Percentiles rank a stretch among this genome's conserved stretches.
Conservation (phyloP, 2,888 invertebrate genomes). For the Ectobius pallidus region DNA sequence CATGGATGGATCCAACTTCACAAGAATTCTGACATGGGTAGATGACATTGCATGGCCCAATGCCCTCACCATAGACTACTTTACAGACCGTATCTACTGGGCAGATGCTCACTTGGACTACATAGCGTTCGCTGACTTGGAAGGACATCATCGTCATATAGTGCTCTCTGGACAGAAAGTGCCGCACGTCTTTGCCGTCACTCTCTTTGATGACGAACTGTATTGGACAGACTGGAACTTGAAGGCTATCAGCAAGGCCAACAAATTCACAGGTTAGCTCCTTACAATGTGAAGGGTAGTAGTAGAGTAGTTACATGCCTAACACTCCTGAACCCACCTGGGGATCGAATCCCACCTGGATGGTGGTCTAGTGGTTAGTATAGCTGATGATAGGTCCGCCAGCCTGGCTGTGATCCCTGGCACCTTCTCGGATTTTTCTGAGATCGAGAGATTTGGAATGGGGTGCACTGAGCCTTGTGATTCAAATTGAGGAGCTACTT, state of each 20-base stretch:
- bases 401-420: no score
- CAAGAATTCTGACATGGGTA: conserved; percentile 87
- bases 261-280: conserved; percentile 74
- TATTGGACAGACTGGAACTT: conserved; percentile 99
- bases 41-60: conserved; percentile 99
- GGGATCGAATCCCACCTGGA: no score
- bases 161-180: conserved; percentile 79
- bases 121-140: conserved; percentile 92
- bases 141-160: conserved; percentile 85
- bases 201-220: conserved; percentile 89
- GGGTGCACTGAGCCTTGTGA: no score
- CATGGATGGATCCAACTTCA: conserved; percentile 94
- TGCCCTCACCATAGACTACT: conserved; percentile 94
- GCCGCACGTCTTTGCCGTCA: conserved; percentile 95
- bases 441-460: no score
- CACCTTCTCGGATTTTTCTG: no score
- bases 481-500: no score
- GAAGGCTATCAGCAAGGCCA: conserved; percentile 87
- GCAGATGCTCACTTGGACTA: conserved; percentile 98
- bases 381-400: no score
- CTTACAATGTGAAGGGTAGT: no score
- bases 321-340: no score
- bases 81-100: conserved; percentile 94
- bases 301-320: no score
- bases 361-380: no score